phyloP scores from a whole-genome alignment of 2,888 invertebrate species.

The Actias luna region DNA sequence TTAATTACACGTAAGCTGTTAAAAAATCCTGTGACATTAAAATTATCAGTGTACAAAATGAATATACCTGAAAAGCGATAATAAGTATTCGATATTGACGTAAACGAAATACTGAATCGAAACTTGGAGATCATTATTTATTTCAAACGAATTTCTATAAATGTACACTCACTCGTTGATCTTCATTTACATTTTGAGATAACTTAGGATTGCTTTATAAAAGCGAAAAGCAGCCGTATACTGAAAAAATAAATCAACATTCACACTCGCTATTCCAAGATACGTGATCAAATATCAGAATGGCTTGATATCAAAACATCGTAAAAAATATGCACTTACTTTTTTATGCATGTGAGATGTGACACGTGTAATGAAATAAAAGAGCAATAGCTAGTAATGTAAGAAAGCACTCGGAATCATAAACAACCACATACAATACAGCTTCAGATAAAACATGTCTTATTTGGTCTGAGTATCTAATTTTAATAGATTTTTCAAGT shows the following conservation, averaged over 20 bases:
- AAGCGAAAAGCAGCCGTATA: not conserved
- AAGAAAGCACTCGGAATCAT: constrained; percentile 41
- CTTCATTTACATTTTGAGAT: constrained; percentile 4
- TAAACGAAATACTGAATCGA: not conserved
- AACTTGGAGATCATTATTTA: not conserved
- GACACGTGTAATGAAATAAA: constrained; percentile 37
- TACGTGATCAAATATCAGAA: constrained; percentile 25
- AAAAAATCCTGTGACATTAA: too few species aligned
- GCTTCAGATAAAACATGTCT: constrained; percentile 23
- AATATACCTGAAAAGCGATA: too few species aligned
- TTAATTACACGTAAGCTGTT: too few species aligned
- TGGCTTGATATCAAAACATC: constrained; percentile 24
- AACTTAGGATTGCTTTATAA: not conserved
- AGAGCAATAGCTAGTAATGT: constrained; percentile 42
- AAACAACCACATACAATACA: constrained; percentile 43
- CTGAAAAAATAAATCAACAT: constrained; percentile 18
- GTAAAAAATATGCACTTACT: constrained; percentile 25
- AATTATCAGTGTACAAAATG: too few species aligned
- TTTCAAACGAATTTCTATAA: not conserved
- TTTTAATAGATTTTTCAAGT: not conserved
- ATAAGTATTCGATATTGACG: too few species aligned
- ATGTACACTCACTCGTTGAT: not conserved
- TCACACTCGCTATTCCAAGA: constrained; percentile 4
- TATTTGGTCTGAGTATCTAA: not conserved
- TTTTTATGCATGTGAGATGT: constrained; percentile 15